Evolutionary conservation across 2,888 invertebrate genomes (phyloP).

Genomic region (Nephrotoma guestfalica): DNA sequence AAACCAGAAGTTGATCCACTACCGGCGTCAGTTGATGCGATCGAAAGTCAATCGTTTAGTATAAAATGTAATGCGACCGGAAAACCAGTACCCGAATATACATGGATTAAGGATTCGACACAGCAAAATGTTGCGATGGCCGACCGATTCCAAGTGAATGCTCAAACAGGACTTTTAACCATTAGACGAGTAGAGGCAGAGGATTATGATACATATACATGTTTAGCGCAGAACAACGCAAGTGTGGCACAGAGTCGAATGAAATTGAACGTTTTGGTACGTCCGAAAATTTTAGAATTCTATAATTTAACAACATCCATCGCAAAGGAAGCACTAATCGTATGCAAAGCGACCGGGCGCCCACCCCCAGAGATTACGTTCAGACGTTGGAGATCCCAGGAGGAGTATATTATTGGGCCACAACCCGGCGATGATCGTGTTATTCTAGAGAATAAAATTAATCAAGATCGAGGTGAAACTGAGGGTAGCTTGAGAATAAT

Average conservation of each 20-base stretch:
- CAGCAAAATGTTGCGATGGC: constrained; percentile 57
- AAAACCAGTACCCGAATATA: constrained; percentile 69
- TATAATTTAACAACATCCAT: constrained; percentile 54
- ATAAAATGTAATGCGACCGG: constrained; percentile 66
- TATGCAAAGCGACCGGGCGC: constrained; percentile 65
- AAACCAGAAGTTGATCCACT: constrained; percentile 56
- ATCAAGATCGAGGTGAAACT: constrained; percentile 41
- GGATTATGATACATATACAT: constrained; percentile 68
- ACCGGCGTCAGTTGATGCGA: constrained; percentile 45
- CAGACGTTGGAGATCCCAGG: constrained; percentile 52
- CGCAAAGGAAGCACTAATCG: constrained; percentile 46
- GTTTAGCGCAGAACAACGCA: constrained; percentile 65
- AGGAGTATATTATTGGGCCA: constrained; percentile 46
- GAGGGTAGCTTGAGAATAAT: constrained; percentile 53
- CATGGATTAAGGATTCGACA: constrained; percentile 65
- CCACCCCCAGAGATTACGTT: constrained; percentile 71
- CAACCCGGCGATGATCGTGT: constrained; percentile 55
- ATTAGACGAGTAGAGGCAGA: constrained; percentile 60
- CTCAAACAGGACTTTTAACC: constrained; percentile 53
- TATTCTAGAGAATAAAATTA: constrained; percentile 39
- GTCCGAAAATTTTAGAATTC: constrained; percentile 66
- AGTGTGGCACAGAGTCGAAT: constrained; percentile 53
- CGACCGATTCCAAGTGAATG: constrained; percentile 46
- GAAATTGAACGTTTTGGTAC: constrained; percentile 57
- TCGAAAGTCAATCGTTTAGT: constrained; percentile 65